Percentiles rank a stretch among this genome's conserved stretches.
Evolutionary conservation across 2,797 vertebrate species (phyloP).

Genomic region (Phataginus tricuspis): DNA sequence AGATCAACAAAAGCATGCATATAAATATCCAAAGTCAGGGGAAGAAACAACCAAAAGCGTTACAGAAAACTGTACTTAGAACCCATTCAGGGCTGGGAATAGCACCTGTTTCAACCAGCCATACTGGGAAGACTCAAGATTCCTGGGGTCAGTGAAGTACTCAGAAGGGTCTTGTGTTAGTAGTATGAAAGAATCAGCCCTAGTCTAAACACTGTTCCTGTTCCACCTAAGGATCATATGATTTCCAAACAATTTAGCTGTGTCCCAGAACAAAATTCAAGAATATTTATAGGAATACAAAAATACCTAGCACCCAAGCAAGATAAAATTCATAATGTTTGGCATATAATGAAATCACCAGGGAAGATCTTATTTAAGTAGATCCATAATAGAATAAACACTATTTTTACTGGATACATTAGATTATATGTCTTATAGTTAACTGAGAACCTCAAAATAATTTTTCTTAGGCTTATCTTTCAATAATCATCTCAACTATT

Average conservation of each 20-base stretch:
- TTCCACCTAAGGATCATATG: background rate
- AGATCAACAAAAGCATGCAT: background rate
- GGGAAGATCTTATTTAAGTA: background rate
- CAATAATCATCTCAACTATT: background rate
- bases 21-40: background rate
- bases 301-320: background rate
- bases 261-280: slow-evolving; percentile 18
- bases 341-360: background rate
- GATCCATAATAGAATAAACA: background rate
- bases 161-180: background rate
- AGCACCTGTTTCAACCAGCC: background rate
- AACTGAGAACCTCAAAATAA: background rate
- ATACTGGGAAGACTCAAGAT: background rate
- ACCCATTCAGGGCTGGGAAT: background rate
- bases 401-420: background rate
- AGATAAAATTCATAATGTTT: background rate
- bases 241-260: background rate
- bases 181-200: background rate
- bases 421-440: background rate
- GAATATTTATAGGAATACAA: background rate
- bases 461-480: background rate
- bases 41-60: background rate
- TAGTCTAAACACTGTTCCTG: background rate
- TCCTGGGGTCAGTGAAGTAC: background rate
- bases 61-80: background rate